A percentile compares a stretch with the other conserved stretches of the same genome.
Evolutionary conservation across 2,797 vertebrate genomes (phyloP).

Genomic region (Alauda arvensis): DNA sequence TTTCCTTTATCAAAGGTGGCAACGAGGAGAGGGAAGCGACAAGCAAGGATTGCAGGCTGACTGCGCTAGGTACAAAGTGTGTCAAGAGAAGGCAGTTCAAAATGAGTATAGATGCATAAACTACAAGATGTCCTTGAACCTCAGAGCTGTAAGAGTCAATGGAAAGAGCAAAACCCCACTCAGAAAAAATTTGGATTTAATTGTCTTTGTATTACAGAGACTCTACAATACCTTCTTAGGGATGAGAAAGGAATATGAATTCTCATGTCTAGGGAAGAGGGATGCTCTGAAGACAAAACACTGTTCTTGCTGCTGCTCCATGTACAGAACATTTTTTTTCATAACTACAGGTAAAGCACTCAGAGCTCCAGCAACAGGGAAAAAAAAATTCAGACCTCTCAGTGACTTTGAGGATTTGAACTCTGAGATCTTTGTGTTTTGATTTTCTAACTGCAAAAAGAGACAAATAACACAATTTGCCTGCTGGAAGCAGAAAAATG

Average conservation of each 20-base stretch:
- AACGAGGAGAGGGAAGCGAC: not conserved
- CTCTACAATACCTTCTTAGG: not conserved
- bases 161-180: not conserved
- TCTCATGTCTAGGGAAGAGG: not conserved
- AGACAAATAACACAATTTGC: not conserved
- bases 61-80: not conserved
- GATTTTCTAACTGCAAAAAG: not conserved
- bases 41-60: not conserved
- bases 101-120: not conserved
- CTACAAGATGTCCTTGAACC: not conserved
- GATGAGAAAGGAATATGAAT: not conserved
- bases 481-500: not conserved
- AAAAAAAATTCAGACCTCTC: not conserved
- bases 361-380: not conserved
- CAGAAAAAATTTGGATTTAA: not conserved
- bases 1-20: not conserved
- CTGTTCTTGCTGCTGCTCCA: not conserved
- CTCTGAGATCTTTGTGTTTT: not conserved
- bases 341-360: not conserved
- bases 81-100: not conserved
- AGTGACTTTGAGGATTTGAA: not conserved
- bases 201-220: not conserved
- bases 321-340: not conserved
- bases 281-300: rapidly evolving
- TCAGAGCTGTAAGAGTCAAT: not conserved